Conservation (phyloP, 1,140 invertebrate species). For the Lepidurus couesii region DNA sequence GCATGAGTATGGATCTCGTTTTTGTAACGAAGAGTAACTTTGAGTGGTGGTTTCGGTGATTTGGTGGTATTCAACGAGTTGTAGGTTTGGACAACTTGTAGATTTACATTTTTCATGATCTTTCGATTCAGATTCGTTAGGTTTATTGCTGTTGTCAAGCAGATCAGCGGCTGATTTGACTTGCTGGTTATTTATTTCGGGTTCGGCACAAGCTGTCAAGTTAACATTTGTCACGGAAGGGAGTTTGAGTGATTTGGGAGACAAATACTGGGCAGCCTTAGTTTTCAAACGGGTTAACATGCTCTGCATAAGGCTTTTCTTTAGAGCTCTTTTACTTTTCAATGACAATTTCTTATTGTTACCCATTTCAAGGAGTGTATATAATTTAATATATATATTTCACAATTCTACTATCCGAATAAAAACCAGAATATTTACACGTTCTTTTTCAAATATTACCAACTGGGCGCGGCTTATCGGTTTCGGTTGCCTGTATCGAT, state of each 20-base stretch:
- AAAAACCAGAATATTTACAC: background rate
- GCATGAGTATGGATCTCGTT: background rate
- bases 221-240: background rate
- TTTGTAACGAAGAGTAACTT: background rate
- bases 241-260: background rate
- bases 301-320: conserved; percentile 5
- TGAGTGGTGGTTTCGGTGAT: background rate
- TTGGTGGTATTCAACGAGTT: background rate
- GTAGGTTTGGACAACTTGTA: background rate
- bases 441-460: background rate
- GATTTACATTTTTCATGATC: background rate
- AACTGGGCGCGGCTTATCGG: conserved; percentile 6
- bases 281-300: background rate
- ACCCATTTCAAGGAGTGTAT: background rate
- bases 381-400: background rate
- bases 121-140: too few relatives aligned
- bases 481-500: background rate
- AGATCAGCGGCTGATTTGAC: too few relatives aligned
- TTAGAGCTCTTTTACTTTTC: background rate
- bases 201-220: background rate
- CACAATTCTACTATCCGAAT: background rate
- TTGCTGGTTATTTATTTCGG: too few relatives aligned
- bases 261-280: background rate
- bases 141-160: too few relatives aligned
- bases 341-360: background rate